These are phyloP conservation scores for Drosophila infuscata DNA, from an alignment of 2,888 invertebrate genomes.

Conservation along the genomic window DNA sequence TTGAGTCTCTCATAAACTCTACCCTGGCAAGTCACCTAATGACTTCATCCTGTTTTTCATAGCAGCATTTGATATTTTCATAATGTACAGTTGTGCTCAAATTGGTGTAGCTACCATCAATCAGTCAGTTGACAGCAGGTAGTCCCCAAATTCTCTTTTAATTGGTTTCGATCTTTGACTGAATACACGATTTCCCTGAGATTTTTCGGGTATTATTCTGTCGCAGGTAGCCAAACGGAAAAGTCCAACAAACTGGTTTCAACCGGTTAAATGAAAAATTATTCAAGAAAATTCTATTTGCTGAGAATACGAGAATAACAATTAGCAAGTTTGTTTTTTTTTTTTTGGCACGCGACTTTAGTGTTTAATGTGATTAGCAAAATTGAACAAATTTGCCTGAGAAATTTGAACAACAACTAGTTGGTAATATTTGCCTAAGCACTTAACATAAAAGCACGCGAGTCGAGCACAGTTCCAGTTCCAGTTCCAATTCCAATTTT, in stretches of 20 bases:
- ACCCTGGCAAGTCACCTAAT: not conserved
- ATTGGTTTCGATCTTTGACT: constrained; percentile 18
- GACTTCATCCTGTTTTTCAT: constrained; percentile 4
- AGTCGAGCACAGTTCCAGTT: constrained; percentile 24
- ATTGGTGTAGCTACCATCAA: not conserved
- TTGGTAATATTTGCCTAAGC: constrained; percentile 36
- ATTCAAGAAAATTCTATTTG: not conserved
- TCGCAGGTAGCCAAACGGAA: constrained; percentile 28
- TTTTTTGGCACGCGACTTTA: constrained; percentile 47
- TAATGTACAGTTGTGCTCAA: constrained; percentile 38
- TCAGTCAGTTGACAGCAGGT: constrained; percentile 33
- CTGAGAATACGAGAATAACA: constrained; percentile 4
- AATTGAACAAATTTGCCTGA: constrained; percentile 26
- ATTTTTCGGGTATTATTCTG: not conserved
- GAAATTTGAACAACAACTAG: not conserved
- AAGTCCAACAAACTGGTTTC: constrained; percentile 37
- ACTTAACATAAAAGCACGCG: constrained; percentile 38
- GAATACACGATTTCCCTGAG: constrained; percentile 1
- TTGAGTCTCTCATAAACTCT: not conserved
- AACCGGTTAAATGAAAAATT: not conserved
- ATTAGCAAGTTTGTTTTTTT: constrained; percentile 29
- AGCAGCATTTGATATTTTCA: not conserved
- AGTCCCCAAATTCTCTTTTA: constrained; percentile 7
- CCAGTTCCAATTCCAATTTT: constrained; percentile 16
- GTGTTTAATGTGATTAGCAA: constrained; percentile 29